Base-by-base conservation (phyloP, 2,888 invertebrate genomes). In the Nemotelus nigrinus region DNA sequence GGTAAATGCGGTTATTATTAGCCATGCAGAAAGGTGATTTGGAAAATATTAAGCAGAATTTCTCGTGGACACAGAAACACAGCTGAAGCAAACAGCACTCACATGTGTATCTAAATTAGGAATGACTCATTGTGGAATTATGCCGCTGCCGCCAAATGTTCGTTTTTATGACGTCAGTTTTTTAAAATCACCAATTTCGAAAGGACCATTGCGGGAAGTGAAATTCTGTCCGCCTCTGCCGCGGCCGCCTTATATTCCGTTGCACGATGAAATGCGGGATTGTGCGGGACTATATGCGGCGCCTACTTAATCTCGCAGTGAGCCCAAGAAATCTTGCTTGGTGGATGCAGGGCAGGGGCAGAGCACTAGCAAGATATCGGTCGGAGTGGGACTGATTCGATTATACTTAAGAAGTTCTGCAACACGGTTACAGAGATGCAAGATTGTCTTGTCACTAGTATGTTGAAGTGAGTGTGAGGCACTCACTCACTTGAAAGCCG, bases 11-110 rank as follows among this genome's bases (percentile, higher is more conserved):
- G 70, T 74, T 74, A 74, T 74, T 74, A 74, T 74, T 74, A 74
- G 74, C 45, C 48, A 74, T 63, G 63, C 74, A 74, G 74, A 74
- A 60, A 63, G 60, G 63, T 63, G 58, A 63, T 60, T 74, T 74
- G n/a, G 63, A 74, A 47, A 43, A 63, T 43, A 39, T 68, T 45
- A 43, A 70, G 55, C 70, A 50, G 5, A 63, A 74, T 48, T 48
- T 39, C 39, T 47, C 64, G 57, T 25, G 25, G 25, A 25, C 25
- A 25, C 25, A 25, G 25, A 25, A 25, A 25, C 25, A 25, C 25
- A 25, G 57, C 58, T 41, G 25, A 50, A 58, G 45, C 47, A 25
- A 60, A 41, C 8, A 3, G 39, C 50, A 48, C 25, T 55, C 74
- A 74, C 63, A 44, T 25, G 25, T 25, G 25, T 72, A 72, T 57